These are phyloP conservation scores for Asbolus verrucosus DNA, from an alignment of 1,140 invertebrate genomes.

Conservation along the genomic window DNA sequence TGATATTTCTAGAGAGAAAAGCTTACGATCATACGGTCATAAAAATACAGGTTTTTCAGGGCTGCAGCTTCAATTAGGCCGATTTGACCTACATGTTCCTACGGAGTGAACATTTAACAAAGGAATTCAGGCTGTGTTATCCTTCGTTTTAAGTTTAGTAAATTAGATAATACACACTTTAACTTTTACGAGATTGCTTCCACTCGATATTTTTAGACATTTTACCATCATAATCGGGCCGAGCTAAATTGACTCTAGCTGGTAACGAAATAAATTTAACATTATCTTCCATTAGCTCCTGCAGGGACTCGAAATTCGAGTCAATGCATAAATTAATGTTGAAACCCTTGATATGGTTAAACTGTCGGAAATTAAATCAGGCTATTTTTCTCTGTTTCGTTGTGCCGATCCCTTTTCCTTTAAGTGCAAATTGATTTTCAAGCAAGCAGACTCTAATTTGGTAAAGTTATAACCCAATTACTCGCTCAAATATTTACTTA, in stretches of 20 bases:
- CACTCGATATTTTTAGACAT: background rate
- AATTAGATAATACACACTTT: constrained; percentile 19
- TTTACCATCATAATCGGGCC: background rate
- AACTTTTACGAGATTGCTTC: background rate
- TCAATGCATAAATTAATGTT: constrained; percentile 11
- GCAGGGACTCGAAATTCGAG: background rate
- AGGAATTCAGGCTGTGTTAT: constrained; percentile 1
- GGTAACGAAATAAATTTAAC: constrained; percentile 12
- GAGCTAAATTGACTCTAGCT: constrained; percentile 1
- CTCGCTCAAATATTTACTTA: constrained; percentile 28
- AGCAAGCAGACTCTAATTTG: constrained; percentile 8
- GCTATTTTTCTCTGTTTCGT: constrained; percentile 11
- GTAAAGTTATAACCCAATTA: constrained; percentile 25
- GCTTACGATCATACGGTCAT: background rate
- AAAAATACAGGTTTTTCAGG: constrained; percentile 17
- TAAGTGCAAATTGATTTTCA: constrained; percentile 17
- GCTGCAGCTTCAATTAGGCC: background rate
- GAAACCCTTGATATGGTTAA: constrained; percentile 18
- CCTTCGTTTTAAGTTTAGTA: constrained; percentile 11
- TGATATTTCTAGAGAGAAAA: too few relatives aligned
- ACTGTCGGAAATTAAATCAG: constrained; percentile 16
- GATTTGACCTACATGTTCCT: constrained; percentile 7
- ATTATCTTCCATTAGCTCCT: constrained; percentile 12
- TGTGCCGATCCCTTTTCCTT: background rate
- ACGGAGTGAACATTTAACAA: constrained; percentile 1